A percentile compares a stretch with the other conserved stretches of the same genome.
These are phyloP conservation scores for Taenioides sp. DNA, from an alignment of 2,797 vertebrate species.

Conservation along the genomic window DNA sequence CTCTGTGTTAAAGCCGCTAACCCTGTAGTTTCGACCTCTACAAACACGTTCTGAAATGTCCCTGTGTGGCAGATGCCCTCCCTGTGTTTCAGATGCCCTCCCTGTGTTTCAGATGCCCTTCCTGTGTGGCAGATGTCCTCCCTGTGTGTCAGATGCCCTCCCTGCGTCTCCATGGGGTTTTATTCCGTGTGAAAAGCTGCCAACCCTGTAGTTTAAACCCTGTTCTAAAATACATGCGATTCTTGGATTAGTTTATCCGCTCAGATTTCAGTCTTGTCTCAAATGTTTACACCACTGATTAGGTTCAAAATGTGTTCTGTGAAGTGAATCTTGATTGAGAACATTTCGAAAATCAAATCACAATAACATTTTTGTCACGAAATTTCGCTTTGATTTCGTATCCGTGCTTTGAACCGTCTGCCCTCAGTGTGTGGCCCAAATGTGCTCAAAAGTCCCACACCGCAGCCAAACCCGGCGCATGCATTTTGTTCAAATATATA, in stretches of 20 bases:
- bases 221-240: background rate
- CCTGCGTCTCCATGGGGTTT: too few species aligned
- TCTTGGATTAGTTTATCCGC: background rate
- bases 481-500: constrained; percentile 96
- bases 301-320: too few species aligned
- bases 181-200: too few species aligned
- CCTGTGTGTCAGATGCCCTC: too few species aligned
- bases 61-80: too few species aligned
- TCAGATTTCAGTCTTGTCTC: background rate
- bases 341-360: background rate
- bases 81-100: too few species aligned
- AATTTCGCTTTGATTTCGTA: background rate
- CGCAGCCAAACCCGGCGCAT: constrained; percentile 84
- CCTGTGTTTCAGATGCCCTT: too few species aligned
- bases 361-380: background rate
- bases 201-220: background rate
- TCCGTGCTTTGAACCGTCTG: background rate
- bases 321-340: background rate
- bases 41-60: too few species aligned
- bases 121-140: too few species aligned
- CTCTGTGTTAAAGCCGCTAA: too few species aligned
- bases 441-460: constrained; percentile 31
- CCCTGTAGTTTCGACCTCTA: too few species aligned
- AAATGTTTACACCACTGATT: too few species aligned
- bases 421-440: background rate